Conservation (phyloP, 2,113 vertebrate species). For the Anguilla japonica region DNA sequence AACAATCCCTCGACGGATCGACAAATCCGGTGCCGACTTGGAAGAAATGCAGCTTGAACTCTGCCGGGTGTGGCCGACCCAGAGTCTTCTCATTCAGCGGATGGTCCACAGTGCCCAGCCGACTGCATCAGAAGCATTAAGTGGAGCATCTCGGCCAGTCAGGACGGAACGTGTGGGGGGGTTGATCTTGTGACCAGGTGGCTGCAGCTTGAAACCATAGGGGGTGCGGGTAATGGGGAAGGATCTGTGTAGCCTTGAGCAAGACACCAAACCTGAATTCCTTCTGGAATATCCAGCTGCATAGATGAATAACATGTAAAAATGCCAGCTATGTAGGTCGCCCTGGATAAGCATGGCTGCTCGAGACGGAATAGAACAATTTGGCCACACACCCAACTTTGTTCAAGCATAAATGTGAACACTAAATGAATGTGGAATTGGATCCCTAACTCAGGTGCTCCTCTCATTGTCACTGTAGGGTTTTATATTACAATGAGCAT, state of each 20-base stretch:
- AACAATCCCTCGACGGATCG: background rate
- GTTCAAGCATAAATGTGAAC: background rate
- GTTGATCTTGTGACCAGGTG: background rate
- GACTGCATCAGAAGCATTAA: background rate
- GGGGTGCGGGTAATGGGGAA: no score
- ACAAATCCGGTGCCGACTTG: background rate
- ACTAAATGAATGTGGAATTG: background rate
- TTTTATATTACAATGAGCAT: background rate
- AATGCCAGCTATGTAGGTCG: background rate
- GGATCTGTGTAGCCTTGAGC: no score
- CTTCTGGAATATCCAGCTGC: background rate
- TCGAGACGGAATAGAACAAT: no score
- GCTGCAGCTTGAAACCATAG: conserved; percentile 7
- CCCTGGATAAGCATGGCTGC: background rate
- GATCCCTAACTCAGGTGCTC: background rate
- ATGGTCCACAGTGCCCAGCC: background rate
- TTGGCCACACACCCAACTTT: no score
- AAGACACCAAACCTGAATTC: background rate
- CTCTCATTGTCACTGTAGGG: background rate
- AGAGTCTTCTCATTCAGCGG: background rate
- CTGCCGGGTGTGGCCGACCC: background rate
- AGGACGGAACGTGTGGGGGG: background rate
- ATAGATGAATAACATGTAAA: background rate
- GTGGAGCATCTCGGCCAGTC: background rate
- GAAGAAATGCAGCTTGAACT: background rate